Base-by-base conservation (phyloP, 30 jellyfish, hydroid and myxozoan genomes). In the Chironex yamaguchii region DNA sequence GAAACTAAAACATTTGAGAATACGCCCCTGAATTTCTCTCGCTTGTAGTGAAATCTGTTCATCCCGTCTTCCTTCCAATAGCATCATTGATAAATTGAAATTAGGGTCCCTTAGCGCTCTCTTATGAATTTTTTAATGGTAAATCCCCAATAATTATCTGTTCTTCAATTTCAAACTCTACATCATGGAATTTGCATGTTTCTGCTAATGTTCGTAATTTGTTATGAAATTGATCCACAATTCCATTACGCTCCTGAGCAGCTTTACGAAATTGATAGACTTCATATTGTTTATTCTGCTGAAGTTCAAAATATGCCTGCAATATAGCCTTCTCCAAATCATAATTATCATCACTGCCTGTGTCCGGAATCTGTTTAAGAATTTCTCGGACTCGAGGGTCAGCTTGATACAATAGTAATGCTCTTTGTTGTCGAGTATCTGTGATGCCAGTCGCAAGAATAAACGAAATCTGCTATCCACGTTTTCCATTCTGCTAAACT, bases 251-350 rank as follows among this genome's bases (percentile, higher is more conserved):
- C 4, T 79, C 81, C 29, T 79, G 90, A 32, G 29, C 22, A 14
- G 90, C 27, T 23, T 79, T 58, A 3, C 90, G 81, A 58, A 79
- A 54, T 0, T 20, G 14, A 62, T 79, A 58, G 1, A 79, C 81
- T 3, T 79, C 81, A 33, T 79, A 62, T 53, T 81, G 63, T 20
- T 52, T 71, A 34, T 79, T 79, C 21, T 29, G n/a, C 28, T 79
- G 90, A 29, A 72, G 81, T 49, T 79, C 81, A 49, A 79, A 79
- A 36, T 79, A 79, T 3, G 81, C 90, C 36, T 71, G 6, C 34
- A 54, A 54, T 51, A 58, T 79, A 20, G 3, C 48, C 29, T 25
- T 54, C 0, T 52, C 70, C 4, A 52, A 21, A 22, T 54, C 34
- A 34, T 58, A 79, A 24, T 50, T 71, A 12, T 25, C 77, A 1